These are phyloP conservation scores for Minunthozetes semirufus DNA, from an alignment of 2,888 invertebrate genomes.

Conservation along the genomic window DNA sequence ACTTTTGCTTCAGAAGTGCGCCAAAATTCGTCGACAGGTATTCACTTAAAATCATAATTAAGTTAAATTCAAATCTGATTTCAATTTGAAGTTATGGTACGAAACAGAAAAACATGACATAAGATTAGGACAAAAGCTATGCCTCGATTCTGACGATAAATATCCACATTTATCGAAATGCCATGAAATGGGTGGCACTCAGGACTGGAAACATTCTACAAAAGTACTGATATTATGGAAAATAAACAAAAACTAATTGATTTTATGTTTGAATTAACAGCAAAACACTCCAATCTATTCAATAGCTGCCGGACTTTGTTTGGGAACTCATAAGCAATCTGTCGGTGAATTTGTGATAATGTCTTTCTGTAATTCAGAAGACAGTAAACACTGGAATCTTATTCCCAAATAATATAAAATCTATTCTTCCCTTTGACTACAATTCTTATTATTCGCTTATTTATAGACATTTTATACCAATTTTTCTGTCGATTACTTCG, in stretches of 20 bases:
- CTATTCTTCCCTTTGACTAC: neutral
- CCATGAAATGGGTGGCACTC: conserved; percentile 81
- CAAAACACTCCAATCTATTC: conserved; percentile 69
- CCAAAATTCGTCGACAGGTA: conserved; percentile 45
- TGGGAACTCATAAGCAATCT: conserved; percentile 54
- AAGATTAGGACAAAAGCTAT: conserved; percentile 71
- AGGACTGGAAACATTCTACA: conserved; percentile 81
- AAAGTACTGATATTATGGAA: conserved; percentile 53
- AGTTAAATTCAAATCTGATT: neutral
- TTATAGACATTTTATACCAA: too few relatives aligned
- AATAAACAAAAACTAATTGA: neutral
- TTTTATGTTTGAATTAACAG: conserved; percentile 38
- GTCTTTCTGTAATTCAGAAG: conserved; percentile 57
- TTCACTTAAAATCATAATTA: neutral
- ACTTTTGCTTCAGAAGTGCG: conserved; percentile 63
- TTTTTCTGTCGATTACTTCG: too few relatives aligned
- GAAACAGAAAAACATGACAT: conserved; percentile 76
- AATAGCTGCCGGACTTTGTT: conserved; percentile 74
- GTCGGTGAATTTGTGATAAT: conserved; percentile 55
- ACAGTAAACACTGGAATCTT: conserved; percentile 56
- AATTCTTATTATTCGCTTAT: too few relatives aligned
- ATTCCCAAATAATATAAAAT: conserved; percentile 25
- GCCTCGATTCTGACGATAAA: conserved; percentile 67
- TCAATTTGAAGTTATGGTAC: conserved; percentile 63
- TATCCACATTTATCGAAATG: conserved; percentile 76